phyloP scores from a whole-genome alignment of 2,113 vertebrate genomes.

The Ochotona curzoniae region DNA sequence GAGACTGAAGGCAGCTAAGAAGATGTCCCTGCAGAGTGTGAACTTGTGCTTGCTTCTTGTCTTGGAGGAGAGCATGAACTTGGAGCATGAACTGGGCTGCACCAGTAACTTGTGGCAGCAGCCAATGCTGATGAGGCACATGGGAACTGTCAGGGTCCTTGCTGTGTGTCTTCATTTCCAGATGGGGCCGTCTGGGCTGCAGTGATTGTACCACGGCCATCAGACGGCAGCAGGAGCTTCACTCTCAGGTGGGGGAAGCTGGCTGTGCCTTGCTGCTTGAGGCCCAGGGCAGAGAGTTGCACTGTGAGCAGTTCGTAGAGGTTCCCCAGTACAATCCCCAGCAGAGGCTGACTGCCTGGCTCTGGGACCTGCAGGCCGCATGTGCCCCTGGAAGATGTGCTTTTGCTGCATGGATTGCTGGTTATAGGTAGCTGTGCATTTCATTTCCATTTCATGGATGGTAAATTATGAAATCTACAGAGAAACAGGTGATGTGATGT shows the following conservation, averaged over 20 bases:
- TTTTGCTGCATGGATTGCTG: neutral
- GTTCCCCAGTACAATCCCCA: neutral
- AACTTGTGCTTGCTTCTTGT: neutral
- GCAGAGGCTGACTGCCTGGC: neutral
- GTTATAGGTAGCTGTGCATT: fast-evolving
- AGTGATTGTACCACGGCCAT: neutral
- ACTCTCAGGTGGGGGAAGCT: too few species aligned
- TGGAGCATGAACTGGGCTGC: fast-evolving
- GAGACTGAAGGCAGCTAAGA: fast-evolving
- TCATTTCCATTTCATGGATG: neutral
- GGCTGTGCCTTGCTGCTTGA: fast-evolving
- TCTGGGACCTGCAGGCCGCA: neutral
- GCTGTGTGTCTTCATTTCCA: neutral
- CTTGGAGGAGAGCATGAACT: neutral
- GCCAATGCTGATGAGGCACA: neutral
- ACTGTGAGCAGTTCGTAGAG: neutral
- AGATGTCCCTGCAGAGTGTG: neutral
- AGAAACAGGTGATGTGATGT: neutral
- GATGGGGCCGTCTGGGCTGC: too few species aligned
- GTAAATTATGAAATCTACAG: neutral
- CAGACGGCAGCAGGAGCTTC: fast-evolving
- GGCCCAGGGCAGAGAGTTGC: fast-evolving
- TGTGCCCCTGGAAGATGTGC: neutral
- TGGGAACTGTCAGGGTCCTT: neutral
- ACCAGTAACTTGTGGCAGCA: fast-evolving